These are phyloP conservation scores for Epinotia nisella DNA, from an alignment of 2,888 invertebrate genomes.

Conservation along the genomic window DNA sequence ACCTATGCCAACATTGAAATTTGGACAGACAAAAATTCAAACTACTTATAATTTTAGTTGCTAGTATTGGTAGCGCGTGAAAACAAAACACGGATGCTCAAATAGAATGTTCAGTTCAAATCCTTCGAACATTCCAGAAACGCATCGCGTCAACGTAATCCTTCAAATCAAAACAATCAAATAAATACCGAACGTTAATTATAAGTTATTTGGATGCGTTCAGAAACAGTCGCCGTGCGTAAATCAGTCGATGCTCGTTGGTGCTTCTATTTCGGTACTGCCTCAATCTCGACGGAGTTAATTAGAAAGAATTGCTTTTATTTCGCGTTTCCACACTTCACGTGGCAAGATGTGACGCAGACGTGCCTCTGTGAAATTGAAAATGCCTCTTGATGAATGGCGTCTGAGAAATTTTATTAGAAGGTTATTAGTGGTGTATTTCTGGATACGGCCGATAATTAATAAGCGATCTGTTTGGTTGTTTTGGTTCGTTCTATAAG, in stretches of 20 bases:
- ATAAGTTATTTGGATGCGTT: slow-evolving; percentile 68
- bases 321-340: slow-evolving; percentile 80
- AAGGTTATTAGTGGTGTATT: slow-evolving; percentile 47
- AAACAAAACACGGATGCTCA: slow-evolving; percentile 12
- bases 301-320: slow-evolving; percentile 85
- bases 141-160: slow-evolving; percentile 63
- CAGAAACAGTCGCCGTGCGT: slow-evolving; percentile 75
- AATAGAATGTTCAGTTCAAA: slow-evolving; percentile 23
- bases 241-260: slow-evolving; percentile 72
- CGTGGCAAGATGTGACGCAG: slow-evolving; percentile 71
- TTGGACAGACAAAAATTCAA: background rate
- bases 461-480: slow-evolving; percentile 44
- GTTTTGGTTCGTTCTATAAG: slow-evolving; percentile 41
- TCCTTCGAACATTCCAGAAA: slow-evolving; percentile 35
- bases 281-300: slow-evolving; percentile 74
- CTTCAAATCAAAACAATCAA: slow-evolving; percentile 80
- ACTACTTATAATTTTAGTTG: background rate
- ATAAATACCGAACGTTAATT: slow-evolving; percentile 80
- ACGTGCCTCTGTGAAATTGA: slow-evolving; percentile 61
- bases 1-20: background rate
- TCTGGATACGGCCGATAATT: slow-evolving; percentile 40
- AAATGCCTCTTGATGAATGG: slow-evolving; percentile 71
- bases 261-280: slow-evolving; percentile 72
- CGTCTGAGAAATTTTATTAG: slow-evolving; percentile 53
- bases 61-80: background rate